phyloP scores from a whole-genome alignment of 2,113 vertebrate genomes.

The Chrysochloris asiatica region DNA sequence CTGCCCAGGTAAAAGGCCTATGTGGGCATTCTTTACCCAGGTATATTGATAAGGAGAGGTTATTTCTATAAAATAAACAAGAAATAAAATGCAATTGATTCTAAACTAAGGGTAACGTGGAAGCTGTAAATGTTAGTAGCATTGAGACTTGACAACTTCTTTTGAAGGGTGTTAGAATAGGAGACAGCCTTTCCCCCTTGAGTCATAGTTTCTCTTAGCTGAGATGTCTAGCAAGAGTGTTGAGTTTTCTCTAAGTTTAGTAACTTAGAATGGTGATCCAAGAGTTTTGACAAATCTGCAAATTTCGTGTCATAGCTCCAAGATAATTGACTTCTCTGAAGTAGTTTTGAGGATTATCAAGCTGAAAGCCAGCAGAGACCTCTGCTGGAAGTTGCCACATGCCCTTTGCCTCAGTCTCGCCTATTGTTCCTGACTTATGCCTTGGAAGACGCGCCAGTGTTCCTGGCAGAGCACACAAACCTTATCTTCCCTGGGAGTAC shows the following conservation, averaged over 20 bases:
- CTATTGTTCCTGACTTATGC: not conserved
- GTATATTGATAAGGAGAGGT: too few species aligned
- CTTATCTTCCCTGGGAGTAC: not conserved
- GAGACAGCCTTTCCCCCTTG: too few species aligned
- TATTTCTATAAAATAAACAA: too few species aligned
- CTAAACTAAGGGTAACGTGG: not conserved
- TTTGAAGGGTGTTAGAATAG: not conserved
- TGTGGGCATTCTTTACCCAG: not conserved
- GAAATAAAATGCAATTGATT: not conserved
- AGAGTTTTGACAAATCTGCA: not conserved
- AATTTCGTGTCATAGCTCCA: not conserved
- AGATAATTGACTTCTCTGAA: not conserved
- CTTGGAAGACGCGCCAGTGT: accelerated
- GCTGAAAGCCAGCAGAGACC: not conserved
- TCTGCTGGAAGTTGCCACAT: not conserved
- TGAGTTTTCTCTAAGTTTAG: slow-evolving; percentile 33
- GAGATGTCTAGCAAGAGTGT: not conserved
- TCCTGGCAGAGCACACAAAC: not conserved
- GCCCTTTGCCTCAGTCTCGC: accelerated
- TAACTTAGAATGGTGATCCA: not conserved
- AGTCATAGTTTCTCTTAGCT: slow-evolving; percentile 20
- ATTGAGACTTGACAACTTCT: not conserved
- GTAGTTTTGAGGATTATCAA: not conserved
- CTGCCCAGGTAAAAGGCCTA: slow-evolving; percentile 89
- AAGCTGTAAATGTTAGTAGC: not conserved